Percentiles rank a stretch among this genome's conserved stretches.
Evolutionary conservation across 2,113 vertebrate genomes (phyloP).

Genomic region (Nerophis lumbriciformis): DNA sequence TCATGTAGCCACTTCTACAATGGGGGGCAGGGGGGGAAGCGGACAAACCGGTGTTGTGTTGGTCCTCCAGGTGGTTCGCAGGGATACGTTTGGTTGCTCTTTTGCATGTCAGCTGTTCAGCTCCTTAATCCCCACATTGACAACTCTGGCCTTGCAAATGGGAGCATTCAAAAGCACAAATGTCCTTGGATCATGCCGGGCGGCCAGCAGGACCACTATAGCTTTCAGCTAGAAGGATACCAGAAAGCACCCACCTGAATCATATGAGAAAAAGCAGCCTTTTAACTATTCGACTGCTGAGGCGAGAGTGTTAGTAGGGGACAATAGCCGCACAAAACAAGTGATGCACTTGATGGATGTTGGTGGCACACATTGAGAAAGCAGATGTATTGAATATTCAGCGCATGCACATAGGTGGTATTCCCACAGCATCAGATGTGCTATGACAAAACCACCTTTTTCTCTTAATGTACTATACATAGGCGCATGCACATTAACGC

Average conservation of each 20-base stretch:
- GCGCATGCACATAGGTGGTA: slow-evolving; percentile 24
- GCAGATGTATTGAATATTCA: slow-evolving; percentile 12
- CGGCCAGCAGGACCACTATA: no score
- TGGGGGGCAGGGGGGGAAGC: slow-evolving; percentile 6
- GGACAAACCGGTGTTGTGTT: slow-evolving; percentile 8
- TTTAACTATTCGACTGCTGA: slow-evolving; percentile 48
- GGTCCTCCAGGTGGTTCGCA: slow-evolving; percentile 18
- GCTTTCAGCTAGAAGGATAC: slow-evolving; percentile 20
- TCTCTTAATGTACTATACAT: slow-evolving; percentile 19
- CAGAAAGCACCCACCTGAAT: slow-evolving; percentile 55
- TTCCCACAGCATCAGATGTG: slow-evolving; percentile 34
- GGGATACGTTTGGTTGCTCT: slow-evolving; percentile 15
- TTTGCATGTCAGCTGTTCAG: slow-evolving; percentile 3
- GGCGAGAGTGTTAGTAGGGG: slow-evolving; percentile 27
- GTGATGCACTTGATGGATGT: slow-evolving; percentile 45
- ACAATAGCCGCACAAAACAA: slow-evolving; percentile 32
- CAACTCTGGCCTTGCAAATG: slow-evolving; percentile 6
- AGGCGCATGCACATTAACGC: slow-evolving; percentile 15
- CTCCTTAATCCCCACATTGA: slow-evolving; percentile 3
- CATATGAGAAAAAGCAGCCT: slow-evolving; percentile 48
- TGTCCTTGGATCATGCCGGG: not conserved
- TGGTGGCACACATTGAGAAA: slow-evolving; percentile 22
- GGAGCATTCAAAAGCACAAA: slow-evolving; percentile 27
- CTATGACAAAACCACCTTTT: slow-evolving; percentile 30
- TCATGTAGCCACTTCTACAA: slow-evolving; percentile 27